These are phyloP conservation scores for Momotus momota DNA, from an alignment of 2,797 vertebrate species.

Conservation along the genomic window DNA sequence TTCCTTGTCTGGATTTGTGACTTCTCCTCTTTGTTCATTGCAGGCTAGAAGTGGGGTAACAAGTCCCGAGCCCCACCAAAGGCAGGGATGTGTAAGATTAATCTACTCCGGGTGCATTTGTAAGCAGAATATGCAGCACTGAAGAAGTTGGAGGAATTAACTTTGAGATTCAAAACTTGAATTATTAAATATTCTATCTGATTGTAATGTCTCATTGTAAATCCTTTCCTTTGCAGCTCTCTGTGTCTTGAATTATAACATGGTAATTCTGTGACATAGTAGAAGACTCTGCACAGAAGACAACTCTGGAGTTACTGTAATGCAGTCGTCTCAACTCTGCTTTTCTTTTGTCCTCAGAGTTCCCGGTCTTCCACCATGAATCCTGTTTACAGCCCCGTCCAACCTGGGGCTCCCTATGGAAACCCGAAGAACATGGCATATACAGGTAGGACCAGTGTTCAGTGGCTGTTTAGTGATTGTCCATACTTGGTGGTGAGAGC, in stretches of 20 bases:
- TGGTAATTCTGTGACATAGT: background rate
- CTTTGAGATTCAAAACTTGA: background rate
- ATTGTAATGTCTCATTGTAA: background rate
- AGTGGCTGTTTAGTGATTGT: rapidly evolving
- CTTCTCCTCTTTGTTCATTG: background rate
- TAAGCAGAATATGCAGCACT: background rate
- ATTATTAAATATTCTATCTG: constrained; percentile 8
- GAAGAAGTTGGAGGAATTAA: constrained; percentile 36
- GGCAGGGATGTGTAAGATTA: background rate
- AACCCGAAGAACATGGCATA: constrained; percentile 99
- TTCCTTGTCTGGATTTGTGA: background rate
- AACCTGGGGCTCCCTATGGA: constrained; percentile 95
- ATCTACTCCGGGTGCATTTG: background rate
- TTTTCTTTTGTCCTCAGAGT: constrained; percentile 84
- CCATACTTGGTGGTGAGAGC: rapidly evolving
- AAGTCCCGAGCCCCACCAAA: background rate
- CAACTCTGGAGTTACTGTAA: rapidly evolving
- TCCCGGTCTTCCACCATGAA: constrained; percentile 95
- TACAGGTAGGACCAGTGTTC: constrained; percentile 82
- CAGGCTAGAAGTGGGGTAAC: background rate
- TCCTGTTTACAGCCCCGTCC: constrained; percentile 98
- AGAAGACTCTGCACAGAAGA: background rate
- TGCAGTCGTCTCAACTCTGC: background rate
- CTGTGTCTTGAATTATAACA: background rate
- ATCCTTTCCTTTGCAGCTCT: constrained; percentile 2